Conservation (phyloP, 2,113 vertebrate species). For the Pollimyrus isidori region DNA sequence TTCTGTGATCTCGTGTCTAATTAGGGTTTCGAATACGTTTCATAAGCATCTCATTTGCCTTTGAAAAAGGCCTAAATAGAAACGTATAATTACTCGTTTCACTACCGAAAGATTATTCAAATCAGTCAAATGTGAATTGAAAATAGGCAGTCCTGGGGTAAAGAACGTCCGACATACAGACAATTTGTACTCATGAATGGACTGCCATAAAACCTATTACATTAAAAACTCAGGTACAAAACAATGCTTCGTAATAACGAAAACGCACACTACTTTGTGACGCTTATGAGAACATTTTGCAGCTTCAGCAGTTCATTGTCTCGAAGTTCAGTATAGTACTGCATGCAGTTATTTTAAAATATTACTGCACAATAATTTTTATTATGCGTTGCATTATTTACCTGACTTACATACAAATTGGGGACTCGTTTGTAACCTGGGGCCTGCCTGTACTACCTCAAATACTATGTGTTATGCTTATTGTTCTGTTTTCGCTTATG, state of each 20-base stretch:
- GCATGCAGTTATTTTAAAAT: not conserved
- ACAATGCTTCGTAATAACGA: not conserved
- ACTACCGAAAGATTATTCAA: constrained; percentile 6
- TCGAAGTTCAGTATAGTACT: not conserved
- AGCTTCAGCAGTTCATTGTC: not conserved
- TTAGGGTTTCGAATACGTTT: not conserved
- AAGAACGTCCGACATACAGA: not conserved
- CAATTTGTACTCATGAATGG: not conserved
- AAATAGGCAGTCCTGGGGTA: not conserved
- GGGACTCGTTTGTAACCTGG: not conserved
- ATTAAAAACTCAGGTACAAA: not conserved
- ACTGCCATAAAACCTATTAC: not conserved
- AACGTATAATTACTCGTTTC: not conserved
- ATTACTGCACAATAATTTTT: not conserved
- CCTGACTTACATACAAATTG: not conserved
- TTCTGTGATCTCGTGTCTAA: not conserved
- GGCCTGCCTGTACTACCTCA: not conserved
- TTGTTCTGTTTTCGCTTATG: not conserved
- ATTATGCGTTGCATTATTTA: not conserved
- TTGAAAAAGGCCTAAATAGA: constrained; percentile 2
- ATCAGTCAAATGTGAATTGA: constrained; percentile 17
- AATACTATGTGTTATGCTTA: not conserved
- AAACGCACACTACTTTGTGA: not conserved
- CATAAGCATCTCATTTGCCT: constrained; percentile 4
- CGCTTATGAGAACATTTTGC: not conserved